A percentile compares a stretch with the other conserved stretches of the same genome.
Conservation (phyloP, 2,797 vertebrate species). For the Fratercula arctica region DNA sequence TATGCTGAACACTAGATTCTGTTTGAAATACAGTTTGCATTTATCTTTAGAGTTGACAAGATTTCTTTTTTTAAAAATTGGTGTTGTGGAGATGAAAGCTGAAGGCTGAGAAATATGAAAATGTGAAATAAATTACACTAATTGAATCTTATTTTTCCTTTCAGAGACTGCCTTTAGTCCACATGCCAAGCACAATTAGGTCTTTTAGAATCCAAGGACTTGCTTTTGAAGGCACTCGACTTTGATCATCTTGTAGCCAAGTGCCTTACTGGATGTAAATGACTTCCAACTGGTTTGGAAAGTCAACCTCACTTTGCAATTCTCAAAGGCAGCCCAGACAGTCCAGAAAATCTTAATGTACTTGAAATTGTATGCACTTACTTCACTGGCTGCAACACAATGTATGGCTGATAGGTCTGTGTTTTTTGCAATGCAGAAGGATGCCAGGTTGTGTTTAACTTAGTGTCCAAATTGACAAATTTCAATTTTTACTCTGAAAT, state of each 20-base stretch:
- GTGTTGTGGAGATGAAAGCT: not conserved
- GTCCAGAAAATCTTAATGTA: not conserved
- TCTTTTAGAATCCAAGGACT: not conserved
- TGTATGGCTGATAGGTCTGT: rapidly evolving
- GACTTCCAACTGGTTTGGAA: not conserved
- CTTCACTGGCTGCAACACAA: not conserved
- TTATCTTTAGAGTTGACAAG: not conserved
- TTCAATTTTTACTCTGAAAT: not conserved
- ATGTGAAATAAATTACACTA: conserved; percentile 26
- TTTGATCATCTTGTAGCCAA: conserved; percentile 4
- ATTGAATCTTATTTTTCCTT: conserved; percentile 1
- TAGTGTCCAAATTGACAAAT: not conserved
- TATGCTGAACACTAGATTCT: not conserved
- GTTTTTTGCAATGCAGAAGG: not conserved
- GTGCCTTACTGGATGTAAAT: not conserved
- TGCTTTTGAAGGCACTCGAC: not conserved
- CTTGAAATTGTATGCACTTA: not conserved
- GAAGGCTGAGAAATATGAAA: not conserved
- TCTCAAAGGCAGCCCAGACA: not conserved
- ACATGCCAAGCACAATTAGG: not conserved
- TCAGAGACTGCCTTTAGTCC: not conserved
- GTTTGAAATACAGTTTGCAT: not conserved
- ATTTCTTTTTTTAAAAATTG: not conserved
- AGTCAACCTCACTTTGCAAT: not conserved
- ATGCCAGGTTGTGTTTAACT: not conserved